Percentiles rank a stretch among this genome's conserved stretches.
Evolutionary conservation across 2,888 invertebrate species (phyloP).

Genomic region (Choreutis nemorana): DNA sequence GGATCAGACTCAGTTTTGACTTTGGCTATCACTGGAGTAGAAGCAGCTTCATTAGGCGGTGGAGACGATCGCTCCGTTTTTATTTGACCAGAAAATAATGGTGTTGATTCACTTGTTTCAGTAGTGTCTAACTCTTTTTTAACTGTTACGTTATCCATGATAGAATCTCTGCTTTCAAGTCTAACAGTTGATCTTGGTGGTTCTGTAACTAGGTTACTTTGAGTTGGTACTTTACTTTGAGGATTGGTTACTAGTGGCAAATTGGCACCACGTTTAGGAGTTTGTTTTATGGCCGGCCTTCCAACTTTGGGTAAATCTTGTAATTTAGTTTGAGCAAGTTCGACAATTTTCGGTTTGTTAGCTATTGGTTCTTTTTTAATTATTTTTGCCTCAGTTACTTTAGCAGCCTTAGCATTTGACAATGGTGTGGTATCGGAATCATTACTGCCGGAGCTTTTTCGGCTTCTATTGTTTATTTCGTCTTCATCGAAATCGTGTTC

Average conservation of each 20-base stretch:
- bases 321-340: no score
- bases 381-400: conserved; percentile 4
- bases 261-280: conserved; percentile 43
- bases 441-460: conserved; percentile 24
- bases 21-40: conserved; percentile 33
- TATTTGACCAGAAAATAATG: conserved; percentile 39
- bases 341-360: no score
- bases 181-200: conserved; percentile 17
- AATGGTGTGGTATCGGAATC: conserved; percentile 18
- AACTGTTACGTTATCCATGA: conserved; percentile 32
- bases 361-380: no score
- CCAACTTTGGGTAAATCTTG: conserved; percentile 9
- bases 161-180: conserved; percentile 24
- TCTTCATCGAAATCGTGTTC: conserved; percentile 11
- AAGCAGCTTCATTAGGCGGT: conserved; percentile 17
- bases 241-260: conserved; percentile 22
- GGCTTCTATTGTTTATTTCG: conserved; percentile 13
- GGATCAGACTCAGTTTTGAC: conserved; percentile 43
- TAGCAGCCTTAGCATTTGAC: conserved; percentile 13
- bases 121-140: conserved; percentile 37
- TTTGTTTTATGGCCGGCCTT: conserved; percentile 47
- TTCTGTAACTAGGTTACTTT: conserved; percentile 8
- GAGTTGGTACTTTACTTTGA: conserved; percentile 14
- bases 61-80: conserved; percentile 49
- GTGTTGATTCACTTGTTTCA: conserved; percentile 21